Percentiles rank a stretch among this genome's conserved stretches.
These are phyloP conservation scores for Sparidentex hasta DNA, from an alignment of 2,797 vertebrate species.

Conservation along the genomic window DNA sequence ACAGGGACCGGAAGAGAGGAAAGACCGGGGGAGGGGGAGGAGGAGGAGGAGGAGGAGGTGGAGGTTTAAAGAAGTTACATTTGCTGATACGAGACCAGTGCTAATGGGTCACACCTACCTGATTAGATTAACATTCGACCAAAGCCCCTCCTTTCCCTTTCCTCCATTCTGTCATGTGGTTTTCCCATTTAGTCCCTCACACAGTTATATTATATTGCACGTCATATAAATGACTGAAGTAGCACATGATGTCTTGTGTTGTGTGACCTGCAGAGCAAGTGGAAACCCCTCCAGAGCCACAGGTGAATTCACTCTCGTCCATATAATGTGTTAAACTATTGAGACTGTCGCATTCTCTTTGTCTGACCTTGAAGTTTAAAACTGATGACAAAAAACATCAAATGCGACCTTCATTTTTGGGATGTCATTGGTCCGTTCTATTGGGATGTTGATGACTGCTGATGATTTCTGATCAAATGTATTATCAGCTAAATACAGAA, in stretches of 20 bases:
- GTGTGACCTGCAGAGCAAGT: slow-evolving; percentile 37
- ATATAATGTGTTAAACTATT: not conserved
- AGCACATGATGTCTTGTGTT: slow-evolving; percentile 32
- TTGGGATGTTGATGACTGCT: not conserved
- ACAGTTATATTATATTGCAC: slow-evolving; percentile 40
- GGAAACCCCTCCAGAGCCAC: slow-evolving; percentile 23
- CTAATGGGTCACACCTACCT: slow-evolving; percentile 60
- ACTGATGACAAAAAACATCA: slow-evolving; percentile 8
- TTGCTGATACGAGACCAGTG: slow-evolving; percentile 54
- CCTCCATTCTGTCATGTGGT: slow-evolving; percentile 45
- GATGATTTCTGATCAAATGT: not conserved
- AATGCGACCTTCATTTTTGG: not conserved
- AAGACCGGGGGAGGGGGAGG: not conserved
- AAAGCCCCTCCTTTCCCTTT: slow-evolving; percentile 22
- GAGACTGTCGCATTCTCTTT: not conserved
- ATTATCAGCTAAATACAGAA: not conserved
- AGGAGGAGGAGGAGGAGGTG: not conserved
- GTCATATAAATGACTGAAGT: slow-evolving; percentile 43
- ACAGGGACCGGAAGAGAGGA: slow-evolving; percentile 37
- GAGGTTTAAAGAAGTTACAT: slow-evolving; percentile 24
- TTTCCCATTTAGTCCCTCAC: slow-evolving; percentile 57
- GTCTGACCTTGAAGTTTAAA: not conserved
- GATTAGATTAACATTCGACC: slow-evolving; percentile 68
- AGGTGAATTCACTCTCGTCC: slow-evolving; percentile 35
- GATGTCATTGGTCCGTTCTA: slow-evolving; percentile 20